Conservation (phyloP, 1,140 invertebrate genomes). For the Achroia grisella region DNA sequence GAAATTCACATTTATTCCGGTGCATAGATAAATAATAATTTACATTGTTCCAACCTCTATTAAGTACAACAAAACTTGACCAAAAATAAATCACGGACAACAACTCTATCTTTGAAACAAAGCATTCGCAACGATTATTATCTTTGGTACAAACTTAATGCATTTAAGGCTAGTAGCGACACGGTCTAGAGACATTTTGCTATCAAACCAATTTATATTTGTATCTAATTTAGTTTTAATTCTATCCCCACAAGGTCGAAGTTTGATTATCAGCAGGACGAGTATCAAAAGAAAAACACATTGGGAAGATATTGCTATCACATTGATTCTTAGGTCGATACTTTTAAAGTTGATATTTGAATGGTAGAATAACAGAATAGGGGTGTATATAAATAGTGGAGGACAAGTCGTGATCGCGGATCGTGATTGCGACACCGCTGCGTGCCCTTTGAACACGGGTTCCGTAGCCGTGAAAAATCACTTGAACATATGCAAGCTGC, state of each 20-base stretch:
- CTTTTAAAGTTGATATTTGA: conserved; percentile 18
- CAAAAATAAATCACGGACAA: conserved; percentile 68
- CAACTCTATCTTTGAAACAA: conserved; percentile 71
- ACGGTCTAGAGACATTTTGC: conserved; percentile 68
- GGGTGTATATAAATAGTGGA: conserved; percentile 54
- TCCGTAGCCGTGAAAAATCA: conserved; percentile 70
- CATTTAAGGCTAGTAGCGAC: conserved; percentile 69
- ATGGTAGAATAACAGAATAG: conserved; percentile 16
- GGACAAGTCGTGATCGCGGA: conserved; percentile 63
- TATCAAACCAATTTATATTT: conserved; percentile 30
- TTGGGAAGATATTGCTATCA: conserved; percentile 21
- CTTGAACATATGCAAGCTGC: conserved; percentile 64
- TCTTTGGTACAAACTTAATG: conserved; percentile 71
- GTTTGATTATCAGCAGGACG: neutral
- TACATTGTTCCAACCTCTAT: conserved; percentile 35
- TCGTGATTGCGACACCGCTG: conserved; percentile 70
- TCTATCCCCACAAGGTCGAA: neutral
- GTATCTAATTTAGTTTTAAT: conserved; percentile 6
- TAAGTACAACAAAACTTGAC: conserved; percentile 62
- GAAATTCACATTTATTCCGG: neutral
- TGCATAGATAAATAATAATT: conserved; percentile 15
- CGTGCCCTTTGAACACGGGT: conserved; percentile 68
- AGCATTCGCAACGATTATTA: conserved; percentile 71
- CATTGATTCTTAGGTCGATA: conserved; percentile 21
- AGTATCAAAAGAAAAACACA: conserved; percentile 13